Percentiles rank a stretch among this genome's conserved stretches.
Evolutionary conservation across 2,888 invertebrate species (phyloP).

Genomic region (Campopleginae sp.): DNA sequence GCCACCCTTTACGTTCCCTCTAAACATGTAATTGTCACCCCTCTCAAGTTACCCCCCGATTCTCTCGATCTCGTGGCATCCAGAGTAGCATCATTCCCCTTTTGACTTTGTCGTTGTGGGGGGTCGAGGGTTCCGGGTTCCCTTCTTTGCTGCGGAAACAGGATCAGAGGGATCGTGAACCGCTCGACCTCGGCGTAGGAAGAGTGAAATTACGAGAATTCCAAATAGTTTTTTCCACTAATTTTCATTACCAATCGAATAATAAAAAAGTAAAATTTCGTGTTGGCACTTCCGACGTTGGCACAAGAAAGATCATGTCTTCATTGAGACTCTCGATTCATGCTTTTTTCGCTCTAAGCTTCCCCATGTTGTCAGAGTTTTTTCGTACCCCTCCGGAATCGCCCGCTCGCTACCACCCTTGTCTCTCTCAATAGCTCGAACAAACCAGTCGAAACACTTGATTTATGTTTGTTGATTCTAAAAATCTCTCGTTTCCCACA

Average conservation of each 20-base stretch:
- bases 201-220: background rate
- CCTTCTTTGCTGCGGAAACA: constrained; percentile 55
- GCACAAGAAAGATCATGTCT: background rate
- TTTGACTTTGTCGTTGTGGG: constrained; percentile 42
- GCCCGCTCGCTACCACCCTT: constrained; percentile 26
- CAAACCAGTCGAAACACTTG: constrained; percentile 72
- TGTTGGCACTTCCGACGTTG: background rate
- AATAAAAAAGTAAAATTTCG: background rate
- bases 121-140: constrained; percentile 63
- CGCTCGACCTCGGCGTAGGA: constrained; percentile 2
- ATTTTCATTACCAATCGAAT: background rate
- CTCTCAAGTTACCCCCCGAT: constrained; percentile 66
- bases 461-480: constrained; percentile 81
- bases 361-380: constrained; percentile 4
- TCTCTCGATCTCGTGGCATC: constrained; percentile 59
- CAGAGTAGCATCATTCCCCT: constrained; percentile 58
- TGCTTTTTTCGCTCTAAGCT: background rate
- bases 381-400: constrained; percentile 26
- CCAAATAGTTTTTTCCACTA: background rate
- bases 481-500: constrained; percentile 80
- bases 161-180: constrained; percentile 29
- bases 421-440: constrained; percentile 36
- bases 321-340: background rate
- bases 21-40: constrained; percentile 82
- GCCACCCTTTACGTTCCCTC: constrained; percentile 76